Evolutionary conservation across 2,113 vertebrate species (phyloP).

Genomic region (Ammodramus savannarum): DNA sequence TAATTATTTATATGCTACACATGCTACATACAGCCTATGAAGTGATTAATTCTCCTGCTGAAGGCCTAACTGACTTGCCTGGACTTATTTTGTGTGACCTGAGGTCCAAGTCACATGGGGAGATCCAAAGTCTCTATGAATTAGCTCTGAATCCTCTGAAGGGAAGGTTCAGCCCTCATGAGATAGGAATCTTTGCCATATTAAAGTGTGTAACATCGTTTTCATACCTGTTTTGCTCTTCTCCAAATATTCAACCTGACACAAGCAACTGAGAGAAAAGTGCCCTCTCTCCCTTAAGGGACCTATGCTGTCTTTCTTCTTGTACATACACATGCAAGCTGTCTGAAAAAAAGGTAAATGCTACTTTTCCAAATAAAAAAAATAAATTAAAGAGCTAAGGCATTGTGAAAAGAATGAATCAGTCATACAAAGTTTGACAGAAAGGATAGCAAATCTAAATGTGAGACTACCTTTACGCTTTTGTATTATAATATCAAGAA

Average conservation of each 20-base stretch:
- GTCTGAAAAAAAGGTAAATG: not conserved
- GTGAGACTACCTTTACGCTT: not conserved
- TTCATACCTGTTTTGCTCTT: not conserved
- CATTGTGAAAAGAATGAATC: not conserved
- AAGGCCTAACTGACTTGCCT: not conserved
- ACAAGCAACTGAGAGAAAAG: not conserved
- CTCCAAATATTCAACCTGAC: not conserved
- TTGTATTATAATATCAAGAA: not conserved
- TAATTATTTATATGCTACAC: not conserved
- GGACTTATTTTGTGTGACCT: not conserved
- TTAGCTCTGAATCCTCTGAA: not conserved
- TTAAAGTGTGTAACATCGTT: not conserved
- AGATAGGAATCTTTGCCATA: not conserved
- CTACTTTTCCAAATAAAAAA: not conserved
- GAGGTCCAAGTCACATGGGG: not conserved
- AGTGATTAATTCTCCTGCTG: not conserved
- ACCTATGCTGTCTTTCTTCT: not conserved
- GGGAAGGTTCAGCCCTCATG: not conserved
- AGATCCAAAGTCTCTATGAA: not conserved
- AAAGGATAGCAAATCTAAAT: not conserved
- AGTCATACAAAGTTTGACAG: not conserved
- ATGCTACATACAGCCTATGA: not conserved
- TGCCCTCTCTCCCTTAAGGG: not conserved
- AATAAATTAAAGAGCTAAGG: not conserved
- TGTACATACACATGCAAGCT: fast-evolving